A percentile compares a stretch with the other conserved stretches of the same genome.
These are phyloP conservation scores for Carassius carassius DNA, from an alignment of 2,113 vertebrate species.

Conservation along the genomic window DNA sequence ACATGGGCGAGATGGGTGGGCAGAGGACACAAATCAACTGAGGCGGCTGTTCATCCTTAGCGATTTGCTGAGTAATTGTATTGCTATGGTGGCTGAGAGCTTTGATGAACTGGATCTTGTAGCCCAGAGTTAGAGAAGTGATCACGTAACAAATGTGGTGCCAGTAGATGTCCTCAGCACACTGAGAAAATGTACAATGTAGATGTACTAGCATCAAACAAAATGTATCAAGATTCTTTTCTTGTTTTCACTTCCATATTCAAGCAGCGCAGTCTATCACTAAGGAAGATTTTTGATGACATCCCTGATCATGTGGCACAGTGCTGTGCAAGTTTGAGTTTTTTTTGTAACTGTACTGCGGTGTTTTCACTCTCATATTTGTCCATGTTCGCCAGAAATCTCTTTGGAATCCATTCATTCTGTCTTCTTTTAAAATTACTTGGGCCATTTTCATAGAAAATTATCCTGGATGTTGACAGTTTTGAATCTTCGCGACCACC, in stretches of 20 bases:
- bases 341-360: not conserved
- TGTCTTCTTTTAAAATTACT: not conserved
- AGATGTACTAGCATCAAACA: slow-evolving; percentile 25
- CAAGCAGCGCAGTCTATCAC: slow-evolving; percentile 20
- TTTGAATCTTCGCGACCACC: slow-evolving; percentile 8
- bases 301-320: slow-evolving; percentile 23
- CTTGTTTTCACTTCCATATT: slow-evolving; percentile 11
- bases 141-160: slow-evolving; percentile 25
- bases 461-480: not conserved
- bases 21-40: slow-evolving; percentile 45
- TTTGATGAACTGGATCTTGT: slow-evolving; percentile 54
- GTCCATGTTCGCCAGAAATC: not conserved
- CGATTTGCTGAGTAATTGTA: slow-evolving; percentile 46
- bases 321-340: not conserved
- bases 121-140: slow-evolving; percentile 29
- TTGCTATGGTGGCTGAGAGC: slow-evolving; percentile 49
- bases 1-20: slow-evolving; percentile 7
- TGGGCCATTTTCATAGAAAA: not conserved
- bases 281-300: slow-evolving; percentile 23
- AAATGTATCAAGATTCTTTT: slow-evolving; percentile 36
- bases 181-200: slow-evolving; percentile 45
- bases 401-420: slow-evolving; percentile 1
- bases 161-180: slow-evolving; percentile 70
- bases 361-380: not conserved
- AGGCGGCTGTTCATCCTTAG: slow-evolving; percentile 49